Evolutionary conservation across 1,140 invertebrate species (phyloP), one percentile per base, ranked within the genome.

Genomic region (Cotesia chilonis): DNA sequence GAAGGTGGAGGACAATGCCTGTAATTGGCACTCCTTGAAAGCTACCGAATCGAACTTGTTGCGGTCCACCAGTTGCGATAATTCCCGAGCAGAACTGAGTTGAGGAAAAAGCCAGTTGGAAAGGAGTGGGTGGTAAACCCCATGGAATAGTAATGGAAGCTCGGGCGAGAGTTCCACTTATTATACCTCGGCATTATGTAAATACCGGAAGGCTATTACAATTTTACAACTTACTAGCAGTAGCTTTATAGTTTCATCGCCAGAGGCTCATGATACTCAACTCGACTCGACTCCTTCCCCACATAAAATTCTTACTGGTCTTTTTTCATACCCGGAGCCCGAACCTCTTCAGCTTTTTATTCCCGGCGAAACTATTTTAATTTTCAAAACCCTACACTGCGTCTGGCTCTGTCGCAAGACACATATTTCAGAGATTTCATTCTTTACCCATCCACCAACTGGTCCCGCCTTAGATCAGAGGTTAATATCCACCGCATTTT

Each of bases 141-240:
- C n/a, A 17, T 65, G 41, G 38, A 51, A 51, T 37, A 38, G 63
- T 51, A 65, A 65, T 65, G 63, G 63, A 65, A 65, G 28, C 63
- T 65, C 41, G 63, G 60, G 37, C 63, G 63, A 71, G 77, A 82
- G 79, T 83, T 82, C 77, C 75, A 82, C 82, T 84, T 85, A 83
- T 83, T 83, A 83, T 83, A 74, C 77, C 80, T 76, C 80, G 76
- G 80, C 77, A 83, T 84, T 85, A 84, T 85, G 83, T 81, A 85
- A 84, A 84, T 84, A 84, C 80, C 80, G 81, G 78, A 82, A 84
- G 80, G 75, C 81, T 80, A 83, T 85, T 83, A 83, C 81, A 80
- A 83, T 85, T 84, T 83, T 83, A 84, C 81, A 84, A 82, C 80
- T 82, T 83, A 83, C 79, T 77, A 78, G 75, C 74, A 80, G 80